Percentiles rank a stretch among this genome's conserved stretches.
These are phyloP conservation scores for Microchirus variegatus DNA, from an alignment of 2,797 vertebrate species.

Conservation along the genomic window DNA sequence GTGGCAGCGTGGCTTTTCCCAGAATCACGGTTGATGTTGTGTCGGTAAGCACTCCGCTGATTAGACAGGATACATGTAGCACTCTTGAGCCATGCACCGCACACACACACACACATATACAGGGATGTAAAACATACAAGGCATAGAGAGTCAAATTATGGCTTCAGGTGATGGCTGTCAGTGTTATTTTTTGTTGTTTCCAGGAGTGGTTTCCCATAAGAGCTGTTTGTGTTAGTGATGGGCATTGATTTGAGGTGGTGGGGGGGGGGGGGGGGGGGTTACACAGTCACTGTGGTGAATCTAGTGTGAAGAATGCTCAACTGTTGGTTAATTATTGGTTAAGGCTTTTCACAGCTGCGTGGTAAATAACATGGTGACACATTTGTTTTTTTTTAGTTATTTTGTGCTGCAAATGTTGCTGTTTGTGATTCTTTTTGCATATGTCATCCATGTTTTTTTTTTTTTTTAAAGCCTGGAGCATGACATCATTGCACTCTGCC, in stretches of 20 bases:
- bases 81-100: conserved; percentile 12
- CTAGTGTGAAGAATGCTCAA: conserved; percentile 37
- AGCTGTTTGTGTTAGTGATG: conserved; percentile 41
- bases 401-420: conserved; percentile 14
- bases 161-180: conserved; percentile 18
- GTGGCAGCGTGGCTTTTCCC: conserved; percentile 70
- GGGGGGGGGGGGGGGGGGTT: too few species aligned
- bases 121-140: conserved; percentile 4
- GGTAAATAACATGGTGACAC: conserved; percentile 10
- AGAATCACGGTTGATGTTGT: conserved; percentile 53
- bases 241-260: conserved; percentile 47
- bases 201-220: conserved; percentile 17
- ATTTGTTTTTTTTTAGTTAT: conserved; percentile 2
- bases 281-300: conserved; percentile 38
- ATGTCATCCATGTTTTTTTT: conserved; percentile 23
- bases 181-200: conserved; percentile 42
- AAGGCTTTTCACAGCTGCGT: conserved; percentile 37
- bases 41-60: conserved; percentile 51
- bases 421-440: conserved; percentile 25
- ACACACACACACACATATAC: conserved; percentile 19
- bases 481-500: conserved; percentile 18
- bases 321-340: conserved; percentile 27
- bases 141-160: neutral
- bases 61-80: conserved; percentile 10
- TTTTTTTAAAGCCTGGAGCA: conserved; percentile 10